A percentile compares a stretch with the other conserved stretches of the same genome.
phyloP scores from a whole-genome alignment of 2,888 invertebrate genomes.

The Tetranychus truncatus region DNA sequence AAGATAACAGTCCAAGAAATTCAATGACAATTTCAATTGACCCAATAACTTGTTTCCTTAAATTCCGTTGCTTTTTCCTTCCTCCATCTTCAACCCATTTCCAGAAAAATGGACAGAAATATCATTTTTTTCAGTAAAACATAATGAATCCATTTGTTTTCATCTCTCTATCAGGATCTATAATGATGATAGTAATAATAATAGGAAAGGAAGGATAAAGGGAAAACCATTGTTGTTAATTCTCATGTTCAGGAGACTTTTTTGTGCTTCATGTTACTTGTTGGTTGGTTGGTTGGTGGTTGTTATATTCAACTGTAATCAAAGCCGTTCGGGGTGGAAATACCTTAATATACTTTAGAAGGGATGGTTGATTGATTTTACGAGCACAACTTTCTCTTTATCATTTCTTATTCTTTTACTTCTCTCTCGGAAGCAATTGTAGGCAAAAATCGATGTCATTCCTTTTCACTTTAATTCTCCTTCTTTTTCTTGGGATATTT shows the following conservation, averaged over 20 bases:
- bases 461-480: background rate
- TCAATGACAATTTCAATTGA: too few species aligned
- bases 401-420: background rate
- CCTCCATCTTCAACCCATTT: too few species aligned
- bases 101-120: too few species aligned
- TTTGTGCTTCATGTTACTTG: background rate
- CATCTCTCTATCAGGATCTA: background rate
- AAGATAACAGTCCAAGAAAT: too few species aligned
- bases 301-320: background rate
- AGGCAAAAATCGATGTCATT: background rate
- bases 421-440: conserved; percentile 1
- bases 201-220: background rate
- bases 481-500: background rate
- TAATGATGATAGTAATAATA: background rate
- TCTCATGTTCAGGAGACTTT: background rate
- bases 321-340: background rate
- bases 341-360: background rate
- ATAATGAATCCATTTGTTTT: background rate
- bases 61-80: too few species aligned
- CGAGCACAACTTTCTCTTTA: background rate
- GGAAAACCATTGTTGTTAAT: background rate
- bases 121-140: background rate
- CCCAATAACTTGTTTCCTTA: too few species aligned
- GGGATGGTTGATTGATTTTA: background rate
- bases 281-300: background rate